phyloP scores from a whole-genome alignment of 1,140 invertebrate species.

The Cotesia vestalis region DNA sequence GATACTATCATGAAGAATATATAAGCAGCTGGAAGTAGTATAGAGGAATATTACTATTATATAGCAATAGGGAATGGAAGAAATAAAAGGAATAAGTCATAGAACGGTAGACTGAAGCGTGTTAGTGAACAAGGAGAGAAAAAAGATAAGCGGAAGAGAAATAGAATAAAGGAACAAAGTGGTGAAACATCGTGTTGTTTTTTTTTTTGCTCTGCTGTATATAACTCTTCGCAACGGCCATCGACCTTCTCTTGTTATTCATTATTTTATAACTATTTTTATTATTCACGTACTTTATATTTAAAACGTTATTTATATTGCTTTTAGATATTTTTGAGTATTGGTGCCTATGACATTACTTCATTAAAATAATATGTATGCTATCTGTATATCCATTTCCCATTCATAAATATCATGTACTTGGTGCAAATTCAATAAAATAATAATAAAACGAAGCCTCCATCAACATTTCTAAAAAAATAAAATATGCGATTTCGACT shows the following conservation, averaged over 20 bases:
- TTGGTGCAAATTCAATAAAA: too few relatives aligned
- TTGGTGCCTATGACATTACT: too few relatives aligned
- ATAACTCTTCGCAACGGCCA: constrained; percentile 10
- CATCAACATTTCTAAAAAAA: too few relatives aligned
- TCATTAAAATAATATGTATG: too few relatives aligned
- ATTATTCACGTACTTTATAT: neutral
- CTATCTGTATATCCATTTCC: too few relatives aligned
- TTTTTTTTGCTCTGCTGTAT: constrained; percentile 28
- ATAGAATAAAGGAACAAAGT: constrained; percentile 34
- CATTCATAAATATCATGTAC: too few relatives aligned
- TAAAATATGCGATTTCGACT: too few relatives aligned
- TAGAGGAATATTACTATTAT: neutral
- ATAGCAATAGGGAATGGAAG: neutral
- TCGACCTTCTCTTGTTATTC: constrained; percentile 31
- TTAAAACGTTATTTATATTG: neutral
- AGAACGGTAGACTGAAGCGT: constrained; percentile 3
- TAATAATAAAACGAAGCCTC: too few relatives aligned
- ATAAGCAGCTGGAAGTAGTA: neutral
- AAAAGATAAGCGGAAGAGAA: constrained; percentile 31
- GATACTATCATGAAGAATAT: neutral
- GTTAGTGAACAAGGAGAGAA: constrained; percentile 15
- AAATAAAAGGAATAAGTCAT: constrained; percentile 1
- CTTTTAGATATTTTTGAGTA: neutral
- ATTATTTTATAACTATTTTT: constrained; percentile 7
- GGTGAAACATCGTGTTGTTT: constrained; percentile 34